A percentile compares a stretch with the other conserved stretches of the same genome.
These are phyloP conservation scores for Zeus faber DNA, from an alignment of 2,113 vertebrate species.

Conservation along the genomic window DNA sequence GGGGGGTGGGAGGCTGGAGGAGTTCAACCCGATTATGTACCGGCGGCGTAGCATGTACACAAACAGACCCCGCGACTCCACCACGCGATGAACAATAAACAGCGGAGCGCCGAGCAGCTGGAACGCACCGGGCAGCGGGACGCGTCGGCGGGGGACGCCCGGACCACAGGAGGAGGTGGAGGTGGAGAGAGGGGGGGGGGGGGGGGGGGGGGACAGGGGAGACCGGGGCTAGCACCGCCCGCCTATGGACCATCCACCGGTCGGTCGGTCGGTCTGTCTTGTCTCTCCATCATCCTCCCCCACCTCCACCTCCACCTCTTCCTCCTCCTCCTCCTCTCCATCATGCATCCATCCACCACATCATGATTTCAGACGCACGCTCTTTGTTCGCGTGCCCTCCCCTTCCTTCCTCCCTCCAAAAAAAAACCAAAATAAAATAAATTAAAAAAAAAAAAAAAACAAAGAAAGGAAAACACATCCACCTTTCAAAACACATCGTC, in stretches of 20 bases:
- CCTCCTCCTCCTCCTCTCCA: conserved; percentile 26
- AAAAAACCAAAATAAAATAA: too few species aligned
- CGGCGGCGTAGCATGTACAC: too few species aligned
- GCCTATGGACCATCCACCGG: too few species aligned
- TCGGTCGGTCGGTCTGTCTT: too few species aligned
- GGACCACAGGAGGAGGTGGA: too few species aligned
- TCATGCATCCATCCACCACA: conserved; percentile 21
- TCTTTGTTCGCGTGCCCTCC: conserved; percentile 7
- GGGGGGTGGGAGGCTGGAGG: not conserved
- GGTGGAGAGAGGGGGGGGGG: too few species aligned
- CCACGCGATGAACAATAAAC: not conserved
- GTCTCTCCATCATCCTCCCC: conserved; percentile 7
- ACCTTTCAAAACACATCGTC: conserved; percentile 7
- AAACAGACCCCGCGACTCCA: not conserved
- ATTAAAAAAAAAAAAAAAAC: too few species aligned
- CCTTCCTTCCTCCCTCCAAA: too few species aligned
- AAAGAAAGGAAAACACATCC: conserved; percentile 12
- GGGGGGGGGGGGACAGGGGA: too few species aligned
- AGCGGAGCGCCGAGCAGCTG: not conserved
- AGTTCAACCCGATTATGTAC: too few species aligned
- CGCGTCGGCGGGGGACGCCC: not conserved
- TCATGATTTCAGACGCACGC: conserved; percentile 10
- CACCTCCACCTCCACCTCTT: conserved; percentile 32
- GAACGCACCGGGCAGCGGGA: not conserved
- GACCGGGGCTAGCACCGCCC: too few species aligned